phyloP scores from a whole-genome alignment of 2,797 vertebrate species.

The Ambastaia sidthimunki region DNA sequence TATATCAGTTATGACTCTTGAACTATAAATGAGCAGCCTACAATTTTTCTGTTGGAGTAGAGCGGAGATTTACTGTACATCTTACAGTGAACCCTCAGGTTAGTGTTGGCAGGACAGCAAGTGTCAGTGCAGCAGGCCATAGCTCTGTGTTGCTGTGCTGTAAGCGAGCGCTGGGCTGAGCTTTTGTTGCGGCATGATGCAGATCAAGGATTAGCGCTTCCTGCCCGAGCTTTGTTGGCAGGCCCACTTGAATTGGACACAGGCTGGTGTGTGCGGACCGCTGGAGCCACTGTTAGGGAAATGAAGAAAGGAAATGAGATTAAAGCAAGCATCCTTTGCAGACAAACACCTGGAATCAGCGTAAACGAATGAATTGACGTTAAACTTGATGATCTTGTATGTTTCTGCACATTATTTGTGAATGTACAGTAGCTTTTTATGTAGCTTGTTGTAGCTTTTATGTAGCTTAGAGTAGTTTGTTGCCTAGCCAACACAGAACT shows the following conservation, averaged over 20 bases:
- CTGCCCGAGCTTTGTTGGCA: conserved; percentile 79
- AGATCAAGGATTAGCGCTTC: conserved; percentile 83
- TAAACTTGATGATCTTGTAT: conserved; percentile 3
- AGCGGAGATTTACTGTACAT: conserved; percentile 14
- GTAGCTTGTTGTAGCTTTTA: not conserved
- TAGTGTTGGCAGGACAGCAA: conserved; percentile 67
- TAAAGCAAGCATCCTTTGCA: conserved; percentile 51
- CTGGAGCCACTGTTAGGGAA: conserved; percentile 66
- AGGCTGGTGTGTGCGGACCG: conserved; percentile 65
- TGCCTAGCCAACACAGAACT: conserved; percentile 8
- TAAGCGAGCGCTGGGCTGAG: conserved; percentile 58
- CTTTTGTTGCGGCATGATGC: conserved; percentile 76
- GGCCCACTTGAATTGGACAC: conserved; percentile 77
- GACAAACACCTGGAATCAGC: conserved; percentile 62
- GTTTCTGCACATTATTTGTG: conserved; percentile 18
- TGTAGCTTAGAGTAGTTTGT: no score
- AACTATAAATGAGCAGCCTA: not conserved
- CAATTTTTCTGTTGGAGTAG: conserved; percentile 6
- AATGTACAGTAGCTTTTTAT: conserved; percentile 34
- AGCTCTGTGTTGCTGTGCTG: conserved; percentile 52
- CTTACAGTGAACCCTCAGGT: conserved; percentile 53
- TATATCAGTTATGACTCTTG: not conserved
- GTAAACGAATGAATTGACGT: conserved; percentile 38
- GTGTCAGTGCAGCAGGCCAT: conserved; percentile 62
- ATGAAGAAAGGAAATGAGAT: conserved; percentile 64